phyloP scores from a whole-genome alignment of 2,113 vertebrate species.

The Casuarius casuarius region DNA sequence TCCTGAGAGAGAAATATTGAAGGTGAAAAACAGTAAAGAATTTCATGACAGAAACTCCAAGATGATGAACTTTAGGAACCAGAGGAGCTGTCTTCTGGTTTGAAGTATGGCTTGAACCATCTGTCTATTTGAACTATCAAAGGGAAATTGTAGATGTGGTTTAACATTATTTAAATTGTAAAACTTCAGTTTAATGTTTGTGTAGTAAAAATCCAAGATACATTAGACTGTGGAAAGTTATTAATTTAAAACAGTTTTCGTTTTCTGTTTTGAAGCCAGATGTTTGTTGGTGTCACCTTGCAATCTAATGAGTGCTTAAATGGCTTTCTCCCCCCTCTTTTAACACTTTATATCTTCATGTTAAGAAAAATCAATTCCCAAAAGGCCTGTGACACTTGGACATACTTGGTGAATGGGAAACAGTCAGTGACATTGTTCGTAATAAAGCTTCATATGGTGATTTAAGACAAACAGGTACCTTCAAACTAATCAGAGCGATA shows the following conservation, averaged over 20 bases:
- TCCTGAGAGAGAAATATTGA: background rate
- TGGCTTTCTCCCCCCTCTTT: background rate
- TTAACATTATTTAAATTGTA: background rate
- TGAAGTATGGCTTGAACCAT: background rate
- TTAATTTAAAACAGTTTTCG: slow-evolving; percentile 32
- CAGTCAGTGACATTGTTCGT: background rate
- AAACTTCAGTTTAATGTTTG: slow-evolving; percentile 16
- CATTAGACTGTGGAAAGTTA: background rate
- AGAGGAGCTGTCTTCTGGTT: background rate
- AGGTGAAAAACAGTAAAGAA: background rate
- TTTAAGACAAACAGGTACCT: background rate
- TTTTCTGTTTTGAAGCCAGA: slow-evolving; percentile 39
- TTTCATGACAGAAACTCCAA: background rate
- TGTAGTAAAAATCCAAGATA: background rate
- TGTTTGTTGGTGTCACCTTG: slow-evolving; percentile 66
- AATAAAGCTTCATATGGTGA: background rate
- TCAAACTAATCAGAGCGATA: background rate
- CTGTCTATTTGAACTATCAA: slow-evolving; percentile 5
- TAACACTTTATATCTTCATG: background rate
- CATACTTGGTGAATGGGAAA: background rate
- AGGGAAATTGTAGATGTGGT: background rate
- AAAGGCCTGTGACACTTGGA: rapidly evolving
- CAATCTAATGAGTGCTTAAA: slow-evolving; percentile 26
- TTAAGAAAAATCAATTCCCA: background rate
- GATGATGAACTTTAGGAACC: background rate